Evolutionary conservation across 2,113 vertebrate species (phyloP), one percentile per base, ranked within the genome.

Genomic region (Empidonax traillii): DNA sequence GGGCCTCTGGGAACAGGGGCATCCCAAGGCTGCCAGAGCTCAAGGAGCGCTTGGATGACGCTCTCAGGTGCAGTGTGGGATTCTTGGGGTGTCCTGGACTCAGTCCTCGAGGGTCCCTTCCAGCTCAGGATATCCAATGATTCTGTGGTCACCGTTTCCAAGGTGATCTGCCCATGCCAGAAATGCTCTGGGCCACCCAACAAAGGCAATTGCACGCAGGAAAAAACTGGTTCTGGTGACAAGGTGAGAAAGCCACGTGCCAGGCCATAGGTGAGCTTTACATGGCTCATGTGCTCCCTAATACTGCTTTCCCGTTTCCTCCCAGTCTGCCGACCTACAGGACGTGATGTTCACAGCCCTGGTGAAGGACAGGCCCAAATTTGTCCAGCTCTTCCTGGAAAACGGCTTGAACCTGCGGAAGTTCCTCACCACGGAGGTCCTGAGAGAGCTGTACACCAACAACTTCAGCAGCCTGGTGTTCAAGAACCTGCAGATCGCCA

Each of bases 331-430:
- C 24, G 99, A 99, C 92, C 98, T 99, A 6, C 98, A 99, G 66
- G 97, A 98, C 37, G 99, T 99, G 95, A 99, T 99, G 99, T 98
- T 99, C 84, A 99, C 98, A 3, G 99, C 99, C 6, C 97, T 99
- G 44, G 97, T 99, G 55, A 98, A 99, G 65, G 98, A 99, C 95
- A 99, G 98, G 73, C 98, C 99, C 65, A 98, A 98, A 84, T 99
- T 99, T 93, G 99, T 99, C 72, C 98, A 97, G 22, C 98, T 99
- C 53, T 98, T 99, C 49, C 97, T 99, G 97, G 99, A 99, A 85
- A 99, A 99, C 0, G 99, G 99, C 8, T 97, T 99, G 97, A 98
- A 97, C 61, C 95, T 99, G 83, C 93, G 97, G 5, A 98, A 99
- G 59, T 99, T 99, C 87, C 98, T 99, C 91, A 97, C 98, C 39